These are phyloP conservation scores for Caenorhabditis remanei DNA, from an alignment of 1,140 invertebrate genomes.

Conservation along the genomic window DNA sequence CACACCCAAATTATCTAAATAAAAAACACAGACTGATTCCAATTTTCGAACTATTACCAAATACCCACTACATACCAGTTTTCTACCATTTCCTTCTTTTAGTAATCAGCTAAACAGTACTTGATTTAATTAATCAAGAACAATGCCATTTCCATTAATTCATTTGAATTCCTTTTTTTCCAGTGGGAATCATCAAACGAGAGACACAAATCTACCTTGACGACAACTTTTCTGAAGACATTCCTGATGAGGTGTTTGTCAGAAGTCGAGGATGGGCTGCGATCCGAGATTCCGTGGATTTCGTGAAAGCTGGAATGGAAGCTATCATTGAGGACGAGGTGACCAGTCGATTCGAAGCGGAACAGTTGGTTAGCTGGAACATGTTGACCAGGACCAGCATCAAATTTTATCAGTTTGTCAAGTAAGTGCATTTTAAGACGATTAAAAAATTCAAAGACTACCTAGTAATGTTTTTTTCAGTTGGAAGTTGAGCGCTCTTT, in stretches of 20 bases:
- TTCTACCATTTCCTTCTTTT: neutral
- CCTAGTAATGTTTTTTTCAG: conserved; percentile 57
- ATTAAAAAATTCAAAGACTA: neutral
- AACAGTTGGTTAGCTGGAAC: conserved; percentile 77
- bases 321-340: conserved; percentile 78
- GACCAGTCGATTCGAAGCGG: conserved; percentile 76
- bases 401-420: conserved; percentile 65
- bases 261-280: conserved; percentile 66
- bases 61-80: neutral
- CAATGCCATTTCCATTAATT: neutral
- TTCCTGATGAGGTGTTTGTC: conserved; percentile 55
- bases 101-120: neutral
- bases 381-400: conserved; percentile 75
- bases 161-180: neutral
- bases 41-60: neutral
- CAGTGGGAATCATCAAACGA: conserved; percentile 63
- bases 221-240: conserved; percentile 61
- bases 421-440: conserved; percentile 40
- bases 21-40: neutral
- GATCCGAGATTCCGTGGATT: conserved; percentile 62
- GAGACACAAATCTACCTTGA: conserved; percentile 61
- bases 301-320: conserved; percentile 73
- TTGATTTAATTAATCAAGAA: conserved; percentile 1
- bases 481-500: conserved; percentile 67
- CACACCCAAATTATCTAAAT: no score